Percentiles rank a stretch among this genome's conserved stretches.
These are phyloP conservation scores for Astur gentilis DNA, from an alignment of 2,113 vertebrate species.

Conservation along the genomic window DNA sequence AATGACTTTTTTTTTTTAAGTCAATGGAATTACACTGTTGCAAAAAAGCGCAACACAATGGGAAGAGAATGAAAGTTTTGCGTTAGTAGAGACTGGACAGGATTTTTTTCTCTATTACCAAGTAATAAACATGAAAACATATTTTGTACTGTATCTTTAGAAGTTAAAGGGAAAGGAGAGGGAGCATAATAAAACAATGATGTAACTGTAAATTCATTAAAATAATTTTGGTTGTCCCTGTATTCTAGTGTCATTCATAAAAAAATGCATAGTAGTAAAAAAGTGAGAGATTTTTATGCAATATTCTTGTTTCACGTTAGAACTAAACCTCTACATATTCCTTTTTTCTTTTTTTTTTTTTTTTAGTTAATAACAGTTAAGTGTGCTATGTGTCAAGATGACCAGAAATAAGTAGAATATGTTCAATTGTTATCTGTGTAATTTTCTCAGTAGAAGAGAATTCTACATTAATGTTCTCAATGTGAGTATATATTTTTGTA, in stretches of 20 bases:
- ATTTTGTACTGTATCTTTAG: conserved; percentile 26
- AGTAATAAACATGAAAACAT: conserved; percentile 31
- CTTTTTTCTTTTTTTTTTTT: background rate
- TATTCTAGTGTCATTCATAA: background rate
- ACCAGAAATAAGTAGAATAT: background rate
- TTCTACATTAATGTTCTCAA: background rate
- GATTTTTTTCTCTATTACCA: conserved; percentile 63
- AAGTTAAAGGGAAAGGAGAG: background rate
- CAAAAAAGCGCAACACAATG: background rate
- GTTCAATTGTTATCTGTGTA: background rate
- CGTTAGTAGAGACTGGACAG: conserved; percentile 12
- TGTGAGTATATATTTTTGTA: background rate
- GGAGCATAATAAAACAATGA: background rate
- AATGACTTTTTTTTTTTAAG: background rate
- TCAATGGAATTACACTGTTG: background rate
- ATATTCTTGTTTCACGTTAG: background rate
- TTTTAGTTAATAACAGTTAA: background rate
- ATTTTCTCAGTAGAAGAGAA: conserved; percentile 10
- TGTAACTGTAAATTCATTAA: conserved; percentile 23
- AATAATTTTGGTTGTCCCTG: background rate
- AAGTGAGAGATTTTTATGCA: background rate
- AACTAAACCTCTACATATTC: background rate
- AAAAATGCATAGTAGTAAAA: background rate
- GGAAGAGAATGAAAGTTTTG: background rate
- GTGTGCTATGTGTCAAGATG: background rate